Base-by-base conservation (phyloP, 2,113 vertebrate species). In the Morphnarchus princeps region DNA sequence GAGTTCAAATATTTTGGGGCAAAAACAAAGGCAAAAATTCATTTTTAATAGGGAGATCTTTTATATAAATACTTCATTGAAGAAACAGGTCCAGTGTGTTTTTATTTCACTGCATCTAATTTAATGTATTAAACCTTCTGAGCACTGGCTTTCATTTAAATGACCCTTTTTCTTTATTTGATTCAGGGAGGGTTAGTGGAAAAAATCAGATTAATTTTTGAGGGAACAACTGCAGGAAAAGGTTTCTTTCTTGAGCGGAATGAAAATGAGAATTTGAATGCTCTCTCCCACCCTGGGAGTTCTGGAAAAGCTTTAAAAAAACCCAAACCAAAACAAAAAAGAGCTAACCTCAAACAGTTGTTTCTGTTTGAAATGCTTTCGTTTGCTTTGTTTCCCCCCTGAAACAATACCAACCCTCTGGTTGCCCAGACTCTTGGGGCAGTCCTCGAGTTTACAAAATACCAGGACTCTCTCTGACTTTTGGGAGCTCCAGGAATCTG, bases 51-150 rank as follows among this genome's bases (percentile, higher is more conserved):
- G 16, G 28, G 21, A 80, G 22, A 47, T 38, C 52, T 96, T 77
- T 69, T 63, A 61, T 69, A 38, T 73, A 71, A 94, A 71, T 70
- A 28, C 38, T 78, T 59, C 25, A 42, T 7, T 84, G 72, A 89
- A 72, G 83, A 71, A 88, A 63, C 6, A 18, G 7, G 11, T 58
- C 55, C 17, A 1, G 22, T 31, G 47, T 89, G 47, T 32, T 81
- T 95, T 89, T 87, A 52, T 91, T 87, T 84, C 50, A 21, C 42
- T 63, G 47, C 70, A 71, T 87, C 81, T 93, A 45, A 84, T 89
- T 84, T 78, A 62, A 87, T 50, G 36, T 42, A 55, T 92, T 84
- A 95, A 95, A 82, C 76, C 55, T 94, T 87, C 72, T 74, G 50
- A 95, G 80, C n/a, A 14, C 11, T 8, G 2, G 18, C 77, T 96